Evolutionary conservation across 1,140 invertebrate species (phyloP), one percentile per base, ranked within the genome.

Genomic region (Platorchestia sp.): DNA sequence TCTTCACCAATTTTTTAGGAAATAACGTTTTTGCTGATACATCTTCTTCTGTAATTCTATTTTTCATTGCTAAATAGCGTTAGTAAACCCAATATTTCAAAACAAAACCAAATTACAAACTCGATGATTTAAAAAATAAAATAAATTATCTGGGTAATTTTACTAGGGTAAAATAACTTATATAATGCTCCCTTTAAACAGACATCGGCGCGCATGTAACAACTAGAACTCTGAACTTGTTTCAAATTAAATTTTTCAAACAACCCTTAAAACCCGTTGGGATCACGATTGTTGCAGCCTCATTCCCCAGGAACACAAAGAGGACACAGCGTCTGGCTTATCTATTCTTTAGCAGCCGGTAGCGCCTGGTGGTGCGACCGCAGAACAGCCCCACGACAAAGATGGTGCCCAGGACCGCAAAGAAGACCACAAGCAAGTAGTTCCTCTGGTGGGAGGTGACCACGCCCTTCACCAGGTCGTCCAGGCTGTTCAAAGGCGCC

Each of bases 351-450:
- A 98, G 97, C 95, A 98, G 97, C 97, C 98, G 97, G 96, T 98
- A 98, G 97, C 98, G 97, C 97, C 98, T 98, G 6, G 98, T 98
- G 45, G 98, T 98, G 96, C 98, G 97, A 0, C 99, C 99, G 97
- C 98, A 99, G 96, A 98, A 98, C 95, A 99, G 97, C 89, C 99
- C 99, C 44, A 98, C 97, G 27, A 99, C 98, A 96, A 99, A 99
- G 95, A 99, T 98, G 95, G 98, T 97, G 40, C 98, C 98, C n/a
- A 99, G 97, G 90, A 98, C 97, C 45, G 98, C 98, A 93, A 98
- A 97, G 36, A 98, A 97, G 43, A 98, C 97, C 44, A 98, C 97
- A 96, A 98, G 97, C 96, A 99, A 98, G 97, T 98, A 99, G 97
- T 98, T 98, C 97, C 98, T 98, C 6, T 98, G 97, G 75, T 98